Base-by-base conservation (phyloP, 1,140 invertebrate species). In the Brachionus rotundiformis region DNA sequence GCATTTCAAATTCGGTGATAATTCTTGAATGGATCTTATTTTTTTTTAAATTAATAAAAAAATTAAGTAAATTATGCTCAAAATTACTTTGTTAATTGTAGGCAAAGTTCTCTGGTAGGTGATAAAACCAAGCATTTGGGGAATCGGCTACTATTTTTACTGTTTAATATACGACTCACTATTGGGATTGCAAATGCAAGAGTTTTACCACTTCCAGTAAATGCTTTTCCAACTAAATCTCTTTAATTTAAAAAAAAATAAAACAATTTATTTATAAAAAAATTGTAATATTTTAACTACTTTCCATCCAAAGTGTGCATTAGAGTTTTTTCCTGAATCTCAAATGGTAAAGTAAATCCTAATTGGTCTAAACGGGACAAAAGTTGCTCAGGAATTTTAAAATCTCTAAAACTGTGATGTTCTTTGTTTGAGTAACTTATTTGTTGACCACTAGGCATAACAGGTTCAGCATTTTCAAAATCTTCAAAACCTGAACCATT, bases 141-240 rank as follows among this genome's bases (percentile, higher is more conserved):
- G 23, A 29, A 47, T 25, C 79, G 29, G 49, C 79, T 63, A 29
- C 33, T 27, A 47, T 36, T 81, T 59, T 71, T 10, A 39, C 63
- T 54, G 1, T 44, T 47, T 31, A 82, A 36, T 39, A 82, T 71
- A 44, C 71, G 27, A 25, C 25, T 19, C 11, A 82, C 27, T 27
- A 76, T 82, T 7, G 81, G 81, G 8, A 82, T 68, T 39, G 36
- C 29, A 63, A 82, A 82, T 8, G 81, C 81, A 5, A 76, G 23
- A 7, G 81, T 82, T 41, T 82, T 82, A 16, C 81, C 81, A 49
- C 54, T 75, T 29, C 81, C 81, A 27, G 81, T 82, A 59, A 65
- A 68, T 25, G 79, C 79, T 36, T 63, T 68, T 33, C 54, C 79
- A 2, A 81, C 31, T 4, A 81, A 29, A 71, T 81, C 79, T 49